phyloP scores from a whole-genome alignment of 1,140 invertebrate genomes.

The Trichoplusia ni region DNA sequence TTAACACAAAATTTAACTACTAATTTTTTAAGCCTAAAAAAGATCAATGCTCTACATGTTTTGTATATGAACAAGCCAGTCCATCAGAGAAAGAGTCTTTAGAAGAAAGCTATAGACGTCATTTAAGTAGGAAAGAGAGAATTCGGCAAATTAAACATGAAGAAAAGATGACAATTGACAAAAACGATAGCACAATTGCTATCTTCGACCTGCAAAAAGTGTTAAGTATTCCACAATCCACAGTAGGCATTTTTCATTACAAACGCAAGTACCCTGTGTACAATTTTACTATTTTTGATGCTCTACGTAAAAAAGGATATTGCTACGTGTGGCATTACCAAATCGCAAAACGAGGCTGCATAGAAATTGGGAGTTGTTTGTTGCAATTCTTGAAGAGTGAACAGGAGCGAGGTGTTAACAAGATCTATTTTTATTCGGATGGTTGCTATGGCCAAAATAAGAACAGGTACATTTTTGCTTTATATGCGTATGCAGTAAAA shows the following conservation, averaged over 20 bases:
- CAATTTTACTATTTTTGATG: conserved; percentile 44
- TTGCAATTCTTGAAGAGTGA: conserved; percentile 30
- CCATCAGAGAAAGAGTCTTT: conserved; percentile 13
- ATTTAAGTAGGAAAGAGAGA: conserved; percentile 32
- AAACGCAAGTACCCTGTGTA: conserved; percentile 44
- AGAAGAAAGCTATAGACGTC: conserved; percentile 24
- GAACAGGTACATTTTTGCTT: conserved; percentile 54
- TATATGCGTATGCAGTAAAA: conserved; percentile 45
- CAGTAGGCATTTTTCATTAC: conserved; percentile 43
- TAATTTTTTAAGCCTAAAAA: conserved; percentile 38
- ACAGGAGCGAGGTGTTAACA: conserved; percentile 15
- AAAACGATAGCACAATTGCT: conserved; percentile 17
- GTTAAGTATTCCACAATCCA: conserved; percentile 27
- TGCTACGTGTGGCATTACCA: conserved; percentile 43
- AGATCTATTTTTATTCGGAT: conserved; percentile 52
- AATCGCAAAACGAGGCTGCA: conserved; percentile 36
- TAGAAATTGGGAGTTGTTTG: conserved; percentile 42
- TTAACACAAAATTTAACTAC: conserved; percentile 31
- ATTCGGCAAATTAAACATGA: conserved; percentile 33
- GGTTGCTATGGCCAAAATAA: conserved; percentile 60
- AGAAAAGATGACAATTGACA: conserved; percentile 27
- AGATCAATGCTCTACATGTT: conserved; percentile 28
- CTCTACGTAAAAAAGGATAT: conserved; percentile 22
- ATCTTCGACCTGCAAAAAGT: conserved; percentile 40
- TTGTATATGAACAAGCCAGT: conserved; percentile 26